These are phyloP conservation scores for Rhynchomys soricoides DNA, from an alignment of 2,113 vertebrate genomes.

Conservation along the genomic window DNA sequence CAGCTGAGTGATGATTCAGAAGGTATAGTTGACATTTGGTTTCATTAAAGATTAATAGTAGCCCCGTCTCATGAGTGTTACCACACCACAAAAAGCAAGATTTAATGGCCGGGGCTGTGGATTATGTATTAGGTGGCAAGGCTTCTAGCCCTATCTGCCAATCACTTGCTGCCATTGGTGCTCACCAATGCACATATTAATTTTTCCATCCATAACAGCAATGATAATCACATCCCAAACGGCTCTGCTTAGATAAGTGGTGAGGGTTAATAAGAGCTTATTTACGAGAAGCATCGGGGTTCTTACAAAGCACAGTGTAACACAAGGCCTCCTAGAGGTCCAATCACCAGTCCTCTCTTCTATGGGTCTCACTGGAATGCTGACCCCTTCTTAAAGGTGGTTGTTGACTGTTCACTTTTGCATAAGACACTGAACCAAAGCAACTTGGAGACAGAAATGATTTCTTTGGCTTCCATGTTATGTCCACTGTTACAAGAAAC, in stretches of 20 bases:
- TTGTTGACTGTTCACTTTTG: too few species aligned
- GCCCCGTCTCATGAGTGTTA: conserved; percentile 4
- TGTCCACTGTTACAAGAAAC: background rate
- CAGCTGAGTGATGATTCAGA: conserved; percentile 64
- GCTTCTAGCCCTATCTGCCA: conserved; percentile 50
- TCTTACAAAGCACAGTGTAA: background rate
- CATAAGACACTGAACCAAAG: too few species aligned
- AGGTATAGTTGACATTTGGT: conserved; percentile 60
- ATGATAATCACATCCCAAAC: conserved; percentile 30
- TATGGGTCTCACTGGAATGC: too few species aligned
- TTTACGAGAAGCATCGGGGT: background rate
- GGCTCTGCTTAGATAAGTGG: background rate
- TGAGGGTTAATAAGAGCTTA: background rate
- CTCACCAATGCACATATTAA: background rate
- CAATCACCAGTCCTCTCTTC: background rate
- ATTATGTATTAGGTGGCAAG: conserved; percentile 71
- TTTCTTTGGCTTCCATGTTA: background rate
- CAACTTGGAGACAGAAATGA: background rate
- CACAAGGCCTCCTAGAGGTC: background rate
- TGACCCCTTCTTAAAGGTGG: background rate
- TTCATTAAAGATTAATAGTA: conserved; percentile 76
- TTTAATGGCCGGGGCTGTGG: conserved; percentile 40
- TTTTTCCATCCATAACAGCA: conserved; percentile 5
- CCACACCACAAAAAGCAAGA: conserved; percentile 61
- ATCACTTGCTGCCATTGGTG: conserved; percentile 4